These are phyloP conservation scores for Scolopax mira DNA, from an alignment of 2,113 vertebrate species.

Conservation along the genomic window DNA sequence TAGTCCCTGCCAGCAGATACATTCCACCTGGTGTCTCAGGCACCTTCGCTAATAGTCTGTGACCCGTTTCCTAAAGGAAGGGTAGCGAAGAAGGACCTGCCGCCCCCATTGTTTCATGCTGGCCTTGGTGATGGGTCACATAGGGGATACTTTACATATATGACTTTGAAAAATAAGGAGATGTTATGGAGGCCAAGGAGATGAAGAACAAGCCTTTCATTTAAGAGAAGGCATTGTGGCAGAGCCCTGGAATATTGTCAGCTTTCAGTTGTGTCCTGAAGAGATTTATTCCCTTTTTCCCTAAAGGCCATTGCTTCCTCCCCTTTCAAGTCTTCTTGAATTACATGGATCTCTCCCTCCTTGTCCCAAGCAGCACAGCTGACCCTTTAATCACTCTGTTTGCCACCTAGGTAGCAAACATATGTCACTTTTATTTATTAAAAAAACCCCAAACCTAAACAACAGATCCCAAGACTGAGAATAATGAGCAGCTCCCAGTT, in stretches of 20 bases:
- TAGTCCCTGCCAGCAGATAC: not conserved
- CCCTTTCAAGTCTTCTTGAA: conserved; percentile 7
- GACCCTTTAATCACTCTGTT: not conserved
- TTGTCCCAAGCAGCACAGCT: not conserved
- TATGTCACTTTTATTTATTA: not conserved
- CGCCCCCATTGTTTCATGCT: not conserved
- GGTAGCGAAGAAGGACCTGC: not conserved
- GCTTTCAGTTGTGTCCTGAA: not conserved
- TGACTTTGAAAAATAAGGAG: not conserved
- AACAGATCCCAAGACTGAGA: not conserved
- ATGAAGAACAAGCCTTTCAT: not conserved
- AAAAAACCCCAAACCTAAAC: not conserved
- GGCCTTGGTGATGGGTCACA: not conserved
- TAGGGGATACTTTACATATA: not conserved
- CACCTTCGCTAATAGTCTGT: not conserved
- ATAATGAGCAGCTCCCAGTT: not conserved
- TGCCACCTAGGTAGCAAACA: not conserved
- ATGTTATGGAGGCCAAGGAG: not conserved
- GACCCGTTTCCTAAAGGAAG: not conserved
- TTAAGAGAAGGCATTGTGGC: not conserved
- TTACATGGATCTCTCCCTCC: not conserved
- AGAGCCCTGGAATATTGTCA: not conserved
- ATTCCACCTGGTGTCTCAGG: accelerated
- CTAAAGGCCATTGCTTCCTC: not conserved
- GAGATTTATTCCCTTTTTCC: not conserved